Percentiles rank a stretch among this genome's conserved stretches.
Evolutionary conservation across 2,113 vertebrate species (phyloP).

Genomic region (Synchiropus splendidus): DNA sequence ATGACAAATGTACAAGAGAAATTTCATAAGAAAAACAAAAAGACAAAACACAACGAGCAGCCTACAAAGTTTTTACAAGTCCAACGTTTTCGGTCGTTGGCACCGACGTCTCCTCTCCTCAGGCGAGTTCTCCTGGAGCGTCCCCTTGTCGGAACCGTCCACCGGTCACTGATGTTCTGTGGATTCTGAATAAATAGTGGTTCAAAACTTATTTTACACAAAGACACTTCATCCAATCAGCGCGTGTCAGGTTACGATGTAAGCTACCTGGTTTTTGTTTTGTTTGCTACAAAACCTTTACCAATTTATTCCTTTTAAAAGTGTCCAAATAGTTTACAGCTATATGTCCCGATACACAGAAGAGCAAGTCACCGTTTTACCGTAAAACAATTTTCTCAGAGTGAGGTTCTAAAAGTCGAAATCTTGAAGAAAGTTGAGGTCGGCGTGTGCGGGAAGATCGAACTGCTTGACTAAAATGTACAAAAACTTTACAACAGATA

Average conservation of each 20-base stretch:
- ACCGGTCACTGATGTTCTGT: conserved; percentile 68
- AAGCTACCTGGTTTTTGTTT: not conserved
- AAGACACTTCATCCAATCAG: conserved; percentile 1
- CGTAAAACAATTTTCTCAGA: not conserved
- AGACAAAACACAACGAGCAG: conserved; percentile 77
- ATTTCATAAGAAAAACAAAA: conserved; percentile 80
- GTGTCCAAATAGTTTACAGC: not conserved
- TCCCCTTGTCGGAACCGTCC: conserved; percentile 68
- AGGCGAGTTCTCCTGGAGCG: conserved; percentile 64
- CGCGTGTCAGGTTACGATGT: no score
- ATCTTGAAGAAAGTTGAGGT: no score
- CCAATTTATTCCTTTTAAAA: not conserved
- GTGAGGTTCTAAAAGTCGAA: no score
- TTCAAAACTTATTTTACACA: not conserved
- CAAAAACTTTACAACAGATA: not conserved
- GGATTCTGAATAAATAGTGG: conserved; percentile 69
- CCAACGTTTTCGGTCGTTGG: conserved; percentile 16
- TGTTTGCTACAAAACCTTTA: not conserved
- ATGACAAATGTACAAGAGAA: conserved; percentile 95
- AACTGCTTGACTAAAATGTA: not conserved
- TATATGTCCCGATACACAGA: not conserved
- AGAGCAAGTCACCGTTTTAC: no score
- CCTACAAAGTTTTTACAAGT: conserved; percentile 70
- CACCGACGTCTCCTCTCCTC: no score
- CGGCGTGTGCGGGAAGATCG: not conserved